Percentiles rank a stretch among this genome's conserved stretches.
These are phyloP conservation scores for Cephalotes varians DNA, from an alignment of 2,888 invertebrate genomes.

Conservation along the genomic window DNA sequence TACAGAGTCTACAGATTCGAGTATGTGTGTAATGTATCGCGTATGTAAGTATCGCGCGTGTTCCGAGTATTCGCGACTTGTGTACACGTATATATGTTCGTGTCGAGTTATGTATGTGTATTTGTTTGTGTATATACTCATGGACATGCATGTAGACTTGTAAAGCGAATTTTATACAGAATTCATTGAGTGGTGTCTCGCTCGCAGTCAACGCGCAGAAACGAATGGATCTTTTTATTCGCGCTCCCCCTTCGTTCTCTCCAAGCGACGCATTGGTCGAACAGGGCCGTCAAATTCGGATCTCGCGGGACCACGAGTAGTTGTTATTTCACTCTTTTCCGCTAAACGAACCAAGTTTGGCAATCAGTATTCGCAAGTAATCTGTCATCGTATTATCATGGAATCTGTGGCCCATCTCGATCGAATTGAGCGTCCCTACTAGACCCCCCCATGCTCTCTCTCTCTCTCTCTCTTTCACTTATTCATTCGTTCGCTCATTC, in stretches of 20 bases:
- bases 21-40: constrained; percentile 71
- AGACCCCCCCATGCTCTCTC: constrained; percentile 58
- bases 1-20: constrained; percentile 82
- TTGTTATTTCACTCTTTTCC: constrained; percentile 52
- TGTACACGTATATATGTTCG: constrained; percentile 54
- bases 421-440: constrained; percentile 70
- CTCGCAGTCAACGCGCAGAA: constrained; percentile 64
- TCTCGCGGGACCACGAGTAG: constrained; percentile 64
- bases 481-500: constrained; percentile 31
- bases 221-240: constrained; percentile 50
- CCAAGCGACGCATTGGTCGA: constrained; percentile 37
- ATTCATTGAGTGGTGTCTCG: constrained; percentile 67
- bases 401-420: constrained; percentile 61
- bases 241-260: constrained; percentile 36
- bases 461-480: constrained; percentile 40
- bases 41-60: constrained; percentile 48
- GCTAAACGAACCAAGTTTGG: constrained; percentile 56
- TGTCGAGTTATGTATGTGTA: constrained; percentile 54
- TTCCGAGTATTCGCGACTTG: constrained; percentile 55
- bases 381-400: constrained; percentile 67
- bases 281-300: constrained; percentile 71
- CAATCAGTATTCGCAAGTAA: constrained; percentile 66
- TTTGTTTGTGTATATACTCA: constrained; percentile 47
- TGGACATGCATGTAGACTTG: constrained; percentile 59
- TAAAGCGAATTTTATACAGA: constrained; percentile 72